Base-by-base conservation (phyloP, 2,888 invertebrate species). In the Coecobrya sp. region DNA sequence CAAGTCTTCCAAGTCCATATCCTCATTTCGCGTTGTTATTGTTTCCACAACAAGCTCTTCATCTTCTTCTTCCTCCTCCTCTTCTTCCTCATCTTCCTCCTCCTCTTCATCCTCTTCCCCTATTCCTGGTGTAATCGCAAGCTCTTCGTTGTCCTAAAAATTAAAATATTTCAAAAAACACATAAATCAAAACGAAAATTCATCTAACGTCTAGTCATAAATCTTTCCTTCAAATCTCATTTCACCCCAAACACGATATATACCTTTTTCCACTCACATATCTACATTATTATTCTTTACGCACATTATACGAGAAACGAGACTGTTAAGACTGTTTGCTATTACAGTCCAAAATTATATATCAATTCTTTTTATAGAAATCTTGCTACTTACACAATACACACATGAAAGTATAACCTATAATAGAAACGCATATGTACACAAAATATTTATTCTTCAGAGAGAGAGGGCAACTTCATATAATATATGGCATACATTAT, bases 1-100 rank as follows among this genome's bases (percentile, higher is more conserved):
- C 3, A 97, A 97, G 94, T 97, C 97, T 91, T 97, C 97, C 16
- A 97, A 96, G 95, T 97, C 97, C 36, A 97, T 96, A 94, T 97
- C 97, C 36, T 96, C 96, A 36, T 97, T 97, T 95, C 96, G 96
- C 0, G 96, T 96, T 89, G 97, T 97, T 10, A 96, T 90, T 22
- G 93, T 52, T 65, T 93, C 82, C 59, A 90, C 91, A 25, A 93
- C 91, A 25, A 92, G 96, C 45, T 96, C 96, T 86, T 96, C 96
- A 70, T 97, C 96, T 19, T 90, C 90, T 36, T 93, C 93, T 11
- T 90, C 89, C 49, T 94, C 94, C 5, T 92, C 93, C 76, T 92
- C 93, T 30, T 93, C 93, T 27, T 93, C 93, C n/a, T 92, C 62
- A 22, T 62, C 62, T 10, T 62, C 62, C 22, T n/a, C n/a, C n/a